Percentiles rank a stretch among this genome's conserved stretches.
Conservation (phyloP, 1,140 invertebrate species). For the Psix sp. region DNA sequence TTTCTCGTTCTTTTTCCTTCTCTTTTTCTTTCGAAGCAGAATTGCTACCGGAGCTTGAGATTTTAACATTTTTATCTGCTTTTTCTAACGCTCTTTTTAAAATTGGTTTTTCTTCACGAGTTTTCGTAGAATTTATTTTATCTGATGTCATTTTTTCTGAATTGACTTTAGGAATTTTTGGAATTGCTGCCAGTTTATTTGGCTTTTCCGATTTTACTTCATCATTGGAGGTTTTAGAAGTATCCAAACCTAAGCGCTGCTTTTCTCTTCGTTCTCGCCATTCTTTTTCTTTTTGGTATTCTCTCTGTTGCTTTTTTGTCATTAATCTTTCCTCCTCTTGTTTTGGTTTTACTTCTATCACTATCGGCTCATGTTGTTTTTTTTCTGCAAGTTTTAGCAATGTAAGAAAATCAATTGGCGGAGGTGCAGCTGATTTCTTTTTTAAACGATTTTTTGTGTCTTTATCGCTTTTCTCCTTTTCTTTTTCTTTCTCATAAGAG, state of each 20-base stretch:
- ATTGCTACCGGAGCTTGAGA: background rate
- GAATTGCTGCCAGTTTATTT: constrained; percentile 49
- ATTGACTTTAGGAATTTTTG: constrained; percentile 76
- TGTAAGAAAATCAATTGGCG: constrained; percentile 85
- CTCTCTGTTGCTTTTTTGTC: constrained; percentile 88
- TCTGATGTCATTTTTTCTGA: constrained; percentile 51
- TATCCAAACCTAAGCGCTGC: constrained; percentile 52
- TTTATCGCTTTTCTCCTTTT: constrained; percentile 58
- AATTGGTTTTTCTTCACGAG: constrained; percentile 10
- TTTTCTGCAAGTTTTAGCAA: constrained; percentile 88
- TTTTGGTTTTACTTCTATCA: constrained; percentile 80
- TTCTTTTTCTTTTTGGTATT: constrained; percentile 81
- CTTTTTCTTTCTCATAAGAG: constrained; percentile 52
- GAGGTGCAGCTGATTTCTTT: constrained; percentile 79
- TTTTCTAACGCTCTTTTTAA: constrained; percentile 20
- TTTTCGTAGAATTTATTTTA: constrained; percentile 21
- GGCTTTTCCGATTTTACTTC: constrained; percentile 15
- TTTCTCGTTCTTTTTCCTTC: constrained; percentile 13
- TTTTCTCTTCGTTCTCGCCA: constrained; percentile 77
- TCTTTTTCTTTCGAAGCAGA: constrained; percentile 22
- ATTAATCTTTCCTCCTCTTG: constrained; percentile 83
- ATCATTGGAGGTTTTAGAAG: constrained; percentile 1
- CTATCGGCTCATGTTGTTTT: constrained; percentile 88
- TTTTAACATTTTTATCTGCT: background rate
- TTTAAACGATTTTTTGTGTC: constrained; percentile 80